Base-by-base conservation (phyloP, 2,888 invertebrate species). In the Polylopha cassiicola region DNA sequence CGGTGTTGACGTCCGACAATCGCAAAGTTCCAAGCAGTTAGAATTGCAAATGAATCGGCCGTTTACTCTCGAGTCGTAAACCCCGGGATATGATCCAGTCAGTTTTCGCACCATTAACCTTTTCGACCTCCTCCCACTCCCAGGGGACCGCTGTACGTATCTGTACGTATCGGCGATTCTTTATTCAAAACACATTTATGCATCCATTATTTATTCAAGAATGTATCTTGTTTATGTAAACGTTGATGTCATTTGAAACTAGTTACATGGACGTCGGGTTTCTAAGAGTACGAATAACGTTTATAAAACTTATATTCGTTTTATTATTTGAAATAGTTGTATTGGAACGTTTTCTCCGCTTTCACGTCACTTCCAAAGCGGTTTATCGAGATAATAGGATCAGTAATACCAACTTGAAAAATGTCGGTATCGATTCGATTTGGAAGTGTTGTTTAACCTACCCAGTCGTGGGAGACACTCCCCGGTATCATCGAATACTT, bases 1-100 rank as follows among this genome's bases (percentile, higher is more conserved):
- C 39, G 48, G 47, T 43, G 48, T 36, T 36, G 39, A 27, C 53
- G 44, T 49, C 36, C 49, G 48, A 48, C 48, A 46, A 53, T 53
- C 50, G 51, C 48, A 45, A 61, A 56, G 65, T 65, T 58, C 68
- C 65, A 69, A 74, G 65, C 65, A 73, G 73, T 82, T 84, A 78
- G 85, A 82, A 84, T 85, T 85, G 85, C 84, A 85, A 84, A 85
- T 85, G 85, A 85, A 84, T 81, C 81, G 80, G 74, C 76, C 77
- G 73, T 82, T 84, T 80, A 74, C 79, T 76, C 66, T 61, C 71
- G 73, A 63, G 74, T 81, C 84, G 82, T 85, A 84, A 85, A 85
- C 63, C 57, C 68, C 58, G 76, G 79, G 78, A 84, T 84, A 84
- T 82, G 84, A 82, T 82, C 80, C 82, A 78, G 85, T 81, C 80